Evolutionary conservation across 2,113 vertebrate species (phyloP).

Genomic region (Cichladusa arquata): DNA sequence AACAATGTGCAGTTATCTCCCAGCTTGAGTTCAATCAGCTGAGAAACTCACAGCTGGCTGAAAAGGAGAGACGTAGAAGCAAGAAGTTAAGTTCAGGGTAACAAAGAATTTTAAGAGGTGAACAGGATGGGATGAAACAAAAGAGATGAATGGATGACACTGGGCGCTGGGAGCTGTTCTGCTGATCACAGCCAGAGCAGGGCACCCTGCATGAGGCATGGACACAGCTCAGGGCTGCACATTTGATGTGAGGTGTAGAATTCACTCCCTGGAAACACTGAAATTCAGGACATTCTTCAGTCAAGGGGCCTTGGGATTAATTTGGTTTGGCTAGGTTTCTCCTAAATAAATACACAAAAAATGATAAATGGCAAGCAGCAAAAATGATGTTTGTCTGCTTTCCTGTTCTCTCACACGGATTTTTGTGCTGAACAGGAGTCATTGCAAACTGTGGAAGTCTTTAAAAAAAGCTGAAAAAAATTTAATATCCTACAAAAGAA

Average conservation of each 20-base stretch:
- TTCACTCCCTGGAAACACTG: neutral
- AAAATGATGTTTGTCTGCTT: neutral
- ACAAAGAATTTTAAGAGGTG: neutral
- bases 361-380: neutral
- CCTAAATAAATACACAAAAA: neutral
- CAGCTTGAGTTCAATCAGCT: neutral
- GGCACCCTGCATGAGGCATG: neutral
- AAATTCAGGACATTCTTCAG: neutral
- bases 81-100: neutral
- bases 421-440: neutral
- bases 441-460: neutral
- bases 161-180: neutral
- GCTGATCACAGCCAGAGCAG: neutral
- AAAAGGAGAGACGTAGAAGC: neutral
- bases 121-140: neutral
- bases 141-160: neutral
- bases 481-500: neutral
- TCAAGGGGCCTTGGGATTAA: neutral
- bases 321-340: neutral
- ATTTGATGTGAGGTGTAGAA: neutral
- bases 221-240: neutral
- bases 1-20: neutral
- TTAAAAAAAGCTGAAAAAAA: neutral
- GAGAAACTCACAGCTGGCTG: constrained; percentile 1
- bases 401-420: neutral